Evolutionary conservation across 2,797 vertebrate genomes (phyloP).

Genomic region (Ptychadena robeensis): DNA sequence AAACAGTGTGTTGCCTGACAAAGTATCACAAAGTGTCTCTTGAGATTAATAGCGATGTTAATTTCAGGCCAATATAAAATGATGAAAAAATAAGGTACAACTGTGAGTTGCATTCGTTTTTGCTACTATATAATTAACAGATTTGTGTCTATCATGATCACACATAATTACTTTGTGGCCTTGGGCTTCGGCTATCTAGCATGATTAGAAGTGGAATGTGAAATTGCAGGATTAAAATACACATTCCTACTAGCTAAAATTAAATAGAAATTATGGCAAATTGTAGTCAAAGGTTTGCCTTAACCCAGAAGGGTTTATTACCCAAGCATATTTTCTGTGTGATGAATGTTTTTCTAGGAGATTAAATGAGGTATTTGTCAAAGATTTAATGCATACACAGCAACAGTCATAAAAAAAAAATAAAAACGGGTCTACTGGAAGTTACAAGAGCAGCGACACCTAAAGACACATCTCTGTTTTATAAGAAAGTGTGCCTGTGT

Average conservation of each 20-base stretch:
- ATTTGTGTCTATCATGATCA: conserved; percentile 38
- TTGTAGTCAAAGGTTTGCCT: not conserved
- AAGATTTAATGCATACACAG: not conserved
- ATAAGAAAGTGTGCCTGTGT: too few species aligned
- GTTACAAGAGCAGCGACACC: not conserved
- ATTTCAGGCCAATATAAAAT: not conserved
- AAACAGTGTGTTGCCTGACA: conserved; percentile 1
- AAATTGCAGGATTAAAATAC: conserved; percentile 41
- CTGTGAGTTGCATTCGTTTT: not conserved
- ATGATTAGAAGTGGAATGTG: conserved; percentile 18
- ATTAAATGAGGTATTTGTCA: not conserved
- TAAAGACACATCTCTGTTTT: not conserved
- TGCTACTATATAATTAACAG: conserved; percentile 28
- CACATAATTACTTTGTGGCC: conserved; percentile 24
- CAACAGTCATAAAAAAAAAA: not conserved
- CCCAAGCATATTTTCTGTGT: not conserved
- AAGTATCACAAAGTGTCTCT: not conserved
- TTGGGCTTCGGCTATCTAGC: not conserved
- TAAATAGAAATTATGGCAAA: conserved; percentile 19
- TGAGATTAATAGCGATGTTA: not conserved
- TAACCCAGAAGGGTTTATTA: not conserved
- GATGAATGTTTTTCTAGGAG: not conserved
- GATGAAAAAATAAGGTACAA: not conserved
- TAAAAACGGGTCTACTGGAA: not conserved
- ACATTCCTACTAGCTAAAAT: conserved; percentile 18